Evolutionary conservation across 2,888 invertebrate species (phyloP).

Genomic region (Orthosia cruda): DNA sequence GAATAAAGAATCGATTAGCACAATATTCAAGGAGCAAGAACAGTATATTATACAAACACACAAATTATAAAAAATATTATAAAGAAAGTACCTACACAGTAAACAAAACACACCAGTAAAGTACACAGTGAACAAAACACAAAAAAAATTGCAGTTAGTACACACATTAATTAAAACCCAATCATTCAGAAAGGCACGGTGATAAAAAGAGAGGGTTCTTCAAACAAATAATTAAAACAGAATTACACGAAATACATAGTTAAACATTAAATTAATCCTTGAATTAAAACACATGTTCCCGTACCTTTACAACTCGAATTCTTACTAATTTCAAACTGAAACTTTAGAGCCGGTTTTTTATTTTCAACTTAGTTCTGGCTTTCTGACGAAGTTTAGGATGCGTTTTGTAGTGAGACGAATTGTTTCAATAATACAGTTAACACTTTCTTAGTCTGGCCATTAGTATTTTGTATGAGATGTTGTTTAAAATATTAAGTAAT

Average conservation of each 20-base stretch:
- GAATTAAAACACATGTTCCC: not conserved
- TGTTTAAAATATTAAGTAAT: not conserved
- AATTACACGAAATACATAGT: not conserved
- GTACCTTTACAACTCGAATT: not conserved
- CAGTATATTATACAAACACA: not conserved
- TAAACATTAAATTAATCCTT: not conserved
- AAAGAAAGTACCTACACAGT: slow-evolving; percentile 9
- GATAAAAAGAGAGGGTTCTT: not conserved
- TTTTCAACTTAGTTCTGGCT: not conserved
- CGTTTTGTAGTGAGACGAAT: not conserved
- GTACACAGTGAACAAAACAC: not conserved
- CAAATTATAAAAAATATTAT: not conserved
- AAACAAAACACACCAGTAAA: not conserved
- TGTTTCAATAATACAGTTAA: not conserved
- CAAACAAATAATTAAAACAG: not conserved
- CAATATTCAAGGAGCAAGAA: not conserved
- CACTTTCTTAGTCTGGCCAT: not conserved
- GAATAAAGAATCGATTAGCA: not conserved
- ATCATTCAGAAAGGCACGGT: not conserved
- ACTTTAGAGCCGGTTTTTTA: not conserved
- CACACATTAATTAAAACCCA: not conserved
- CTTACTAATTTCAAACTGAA: not conserved
- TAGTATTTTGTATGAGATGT: not conserved
- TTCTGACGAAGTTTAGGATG: not conserved
- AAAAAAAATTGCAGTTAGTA: not conserved